These are phyloP conservation scores for Elgaria multicarinata DNA, from an alignment of 2,113 vertebrate species.

Conservation along the genomic window DNA sequence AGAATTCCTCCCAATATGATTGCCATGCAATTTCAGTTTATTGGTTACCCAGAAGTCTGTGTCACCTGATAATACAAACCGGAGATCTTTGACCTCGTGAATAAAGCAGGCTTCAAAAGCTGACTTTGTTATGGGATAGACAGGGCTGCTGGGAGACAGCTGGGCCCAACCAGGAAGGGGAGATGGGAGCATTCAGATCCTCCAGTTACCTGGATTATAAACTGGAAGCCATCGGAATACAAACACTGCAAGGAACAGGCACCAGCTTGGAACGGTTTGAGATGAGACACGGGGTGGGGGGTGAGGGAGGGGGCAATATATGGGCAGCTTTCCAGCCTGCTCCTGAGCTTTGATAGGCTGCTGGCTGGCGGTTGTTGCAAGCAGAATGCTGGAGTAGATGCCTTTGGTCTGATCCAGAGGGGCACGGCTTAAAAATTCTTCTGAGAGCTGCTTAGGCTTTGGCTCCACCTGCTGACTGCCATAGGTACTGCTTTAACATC, in stretches of 20 bases:
- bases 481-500: background rate
- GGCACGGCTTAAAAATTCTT: background rate
- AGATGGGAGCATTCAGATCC: background rate
- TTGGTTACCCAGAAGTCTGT: background rate
- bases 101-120: background rate
- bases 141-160: background rate
- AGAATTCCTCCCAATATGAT: background rate
- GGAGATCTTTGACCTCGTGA: background rate
- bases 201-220: background rate
- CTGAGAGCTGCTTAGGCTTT: background rate
- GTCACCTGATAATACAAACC: background rate
- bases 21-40: background rate
- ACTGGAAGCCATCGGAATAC: background rate
- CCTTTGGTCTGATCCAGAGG: conserved; percentile 6
- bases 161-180: background rate
- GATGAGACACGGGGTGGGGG: background rate
- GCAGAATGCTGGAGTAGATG: background rate
- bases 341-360: background rate
- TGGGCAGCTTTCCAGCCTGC: background rate
- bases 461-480: conserved; percentile 3
- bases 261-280: background rate
- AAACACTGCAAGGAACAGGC: background rate
- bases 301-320: background rate
- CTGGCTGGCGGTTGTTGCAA: background rate
- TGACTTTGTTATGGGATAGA: background rate